A percentile compares a stretch with the other conserved stretches of the same genome.
phyloP scores from a whole-genome alignment of 1,140 invertebrate species.

The Hetaerina americana region DNA sequence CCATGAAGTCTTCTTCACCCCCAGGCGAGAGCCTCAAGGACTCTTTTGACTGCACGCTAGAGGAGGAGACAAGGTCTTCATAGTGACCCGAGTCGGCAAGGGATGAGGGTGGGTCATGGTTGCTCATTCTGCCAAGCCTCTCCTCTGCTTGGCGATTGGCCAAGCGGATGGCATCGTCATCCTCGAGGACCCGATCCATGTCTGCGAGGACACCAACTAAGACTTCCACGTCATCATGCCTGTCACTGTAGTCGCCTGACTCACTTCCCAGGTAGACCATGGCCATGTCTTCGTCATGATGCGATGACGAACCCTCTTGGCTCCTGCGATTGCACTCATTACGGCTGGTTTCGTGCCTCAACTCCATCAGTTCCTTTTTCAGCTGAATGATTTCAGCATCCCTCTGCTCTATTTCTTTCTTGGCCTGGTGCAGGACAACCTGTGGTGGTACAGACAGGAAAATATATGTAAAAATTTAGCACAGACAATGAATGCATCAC shows the following conservation, averaged over 20 bases:
- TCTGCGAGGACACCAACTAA: background rate
- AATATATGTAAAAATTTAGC: background rate
- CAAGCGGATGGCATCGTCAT: background rate
- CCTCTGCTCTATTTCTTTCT: constrained; percentile 60
- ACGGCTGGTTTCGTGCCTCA: constrained; percentile 30
- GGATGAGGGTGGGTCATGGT: constrained; percentile 33
- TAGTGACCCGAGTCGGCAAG: constrained; percentile 74
- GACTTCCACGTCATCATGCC: background rate
- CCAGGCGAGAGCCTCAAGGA: constrained; percentile 29
- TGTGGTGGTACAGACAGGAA: constrained; percentile 30
- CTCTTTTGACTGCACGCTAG: constrained; percentile 56
- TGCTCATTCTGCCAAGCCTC: constrained; percentile 38
- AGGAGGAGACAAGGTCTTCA: constrained; percentile 57
- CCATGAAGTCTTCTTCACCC: constrained; percentile 9
- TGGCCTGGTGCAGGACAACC: constrained; percentile 52
- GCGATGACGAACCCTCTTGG: background rate
- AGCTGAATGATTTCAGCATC: constrained; percentile 65
- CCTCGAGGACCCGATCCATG: background rate
- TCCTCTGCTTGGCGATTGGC: constrained; percentile 23
- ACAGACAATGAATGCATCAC: background rate
- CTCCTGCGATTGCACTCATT: background rate
- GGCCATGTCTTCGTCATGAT: background rate
- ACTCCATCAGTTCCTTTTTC: constrained; percentile 68
- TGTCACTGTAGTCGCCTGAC: background rate
- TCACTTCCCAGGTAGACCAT: background rate